Evolutionary conservation across 2,888 invertebrate genomes (phyloP), one percentile per base, ranked within the genome.

Genomic region (Lepidocyrtinus sp.): DNA sequence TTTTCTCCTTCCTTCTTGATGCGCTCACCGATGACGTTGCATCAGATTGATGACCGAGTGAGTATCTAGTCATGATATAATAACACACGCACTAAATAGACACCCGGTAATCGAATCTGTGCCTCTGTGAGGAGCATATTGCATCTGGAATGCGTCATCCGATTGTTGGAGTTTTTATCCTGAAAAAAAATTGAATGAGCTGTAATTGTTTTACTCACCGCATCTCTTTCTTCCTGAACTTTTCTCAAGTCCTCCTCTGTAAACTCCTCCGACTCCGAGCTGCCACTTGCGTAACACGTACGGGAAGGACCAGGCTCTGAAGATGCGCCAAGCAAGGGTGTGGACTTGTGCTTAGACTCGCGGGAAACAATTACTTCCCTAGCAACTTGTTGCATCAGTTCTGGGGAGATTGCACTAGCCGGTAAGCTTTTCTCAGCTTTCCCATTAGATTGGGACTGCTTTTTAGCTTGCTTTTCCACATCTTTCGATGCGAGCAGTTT

Each of bases 181-280:
- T n/a, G n/a, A n/a, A n/a, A n/a, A n/a, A n/a, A n/a, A n/a, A n/a
- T n/a, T n/a, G n/a, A n/a, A n/a, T n/a, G n/a, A n/a, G n/a, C n/a
- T n/a, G n/a, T n/a, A n/a, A n/a, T 71, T 50, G 5, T 36, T 68
- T n/a, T 68, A 87, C 89, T 87, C 86, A 93, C 93, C 88, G 93
- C 93, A 89, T 94, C 94, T 83, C 92, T 92, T 87, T 92, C 92
- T 88, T 94, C 94, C 88, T 94, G 94, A 68, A 93, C 88, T 86
- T 91, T 90, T 85, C 90, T 89, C 85, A 91, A 90, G 82, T 92
- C 91, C 86, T 92, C 92, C 64, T 91, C 90, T 75, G 26, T 27
- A n/a, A 25, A 45, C 1, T 69, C 64, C 21, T 65, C 61, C 2
- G 19, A 55, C 15, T 24, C 46, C 27, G 36, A 36, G 12, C 36